Conservation (phyloP, 1,140 invertebrate species). For the Helicorthomorpha holstii region DNA sequence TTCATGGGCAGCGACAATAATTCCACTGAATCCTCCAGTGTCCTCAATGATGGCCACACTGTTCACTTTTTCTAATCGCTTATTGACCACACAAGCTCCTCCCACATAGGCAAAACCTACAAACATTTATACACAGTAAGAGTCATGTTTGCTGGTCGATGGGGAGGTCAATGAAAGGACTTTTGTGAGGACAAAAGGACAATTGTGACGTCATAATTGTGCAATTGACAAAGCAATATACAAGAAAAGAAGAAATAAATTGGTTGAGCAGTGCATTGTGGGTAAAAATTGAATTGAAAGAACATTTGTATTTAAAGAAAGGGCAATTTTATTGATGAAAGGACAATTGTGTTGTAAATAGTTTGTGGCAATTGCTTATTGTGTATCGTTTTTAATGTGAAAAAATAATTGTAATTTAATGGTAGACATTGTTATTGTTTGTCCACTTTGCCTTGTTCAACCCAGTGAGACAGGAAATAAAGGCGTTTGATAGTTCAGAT, state of each 20-base stretch:
- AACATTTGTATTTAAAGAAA: too few species aligned
- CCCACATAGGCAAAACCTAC: slow-evolving; percentile 91
- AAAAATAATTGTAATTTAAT: too few species aligned
- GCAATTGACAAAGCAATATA: background rate
- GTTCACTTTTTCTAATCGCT: slow-evolving; percentile 86
- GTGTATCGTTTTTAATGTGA: too few species aligned
- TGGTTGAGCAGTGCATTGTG: background rate
- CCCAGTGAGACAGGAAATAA: too few species aligned
- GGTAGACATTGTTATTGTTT: too few species aligned
- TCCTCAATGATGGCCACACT: slow-evolving; percentile 92
- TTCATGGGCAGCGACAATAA: slow-evolving; percentile 91
- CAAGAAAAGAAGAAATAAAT: background rate
- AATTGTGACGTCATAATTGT: background rate
- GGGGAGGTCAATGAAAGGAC: background rate
- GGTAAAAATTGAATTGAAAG: background rate
- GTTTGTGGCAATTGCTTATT: too few species aligned
- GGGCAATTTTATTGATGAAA: too few species aligned
- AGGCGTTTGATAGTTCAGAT: too few species aligned
- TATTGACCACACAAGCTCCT: slow-evolving; percentile 88
- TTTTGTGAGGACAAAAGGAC: background rate
- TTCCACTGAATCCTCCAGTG: slow-evolving; percentile 86
- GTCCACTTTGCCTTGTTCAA: too few species aligned
- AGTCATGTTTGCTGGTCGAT: background rate
- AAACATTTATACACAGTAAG: too few species aligned
- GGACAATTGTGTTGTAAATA: too few species aligned